Evolutionary conservation across 2,888 invertebrate species (phyloP).

Genomic region (Muscina levida): DNA sequence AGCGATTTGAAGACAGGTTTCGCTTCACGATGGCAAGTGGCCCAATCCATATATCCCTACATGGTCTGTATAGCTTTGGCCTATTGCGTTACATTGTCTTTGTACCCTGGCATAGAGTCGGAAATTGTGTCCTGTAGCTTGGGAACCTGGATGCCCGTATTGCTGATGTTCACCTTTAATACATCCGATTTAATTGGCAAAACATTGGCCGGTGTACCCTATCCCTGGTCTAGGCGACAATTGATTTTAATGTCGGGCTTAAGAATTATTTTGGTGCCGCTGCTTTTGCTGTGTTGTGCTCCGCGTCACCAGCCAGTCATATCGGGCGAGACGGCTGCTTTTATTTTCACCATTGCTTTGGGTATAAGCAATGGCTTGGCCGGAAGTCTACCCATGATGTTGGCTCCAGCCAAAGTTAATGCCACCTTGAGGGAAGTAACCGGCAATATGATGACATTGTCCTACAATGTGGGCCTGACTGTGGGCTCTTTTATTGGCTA

Average conservation of each 20-base stretch:
- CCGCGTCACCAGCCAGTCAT: conserved; percentile 89
- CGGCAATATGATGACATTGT: conserved; percentile 96
- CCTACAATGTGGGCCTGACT: conserved; percentile 92
- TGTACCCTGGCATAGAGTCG: conserved; percentile 95
- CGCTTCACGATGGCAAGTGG: conserved; percentile 87
- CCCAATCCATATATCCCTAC: conserved; percentile 92
- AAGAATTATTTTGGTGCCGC: conserved; percentile 88
- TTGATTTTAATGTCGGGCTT: conserved; percentile 87
- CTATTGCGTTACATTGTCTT: conserved; percentile 92
- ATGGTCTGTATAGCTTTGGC: conserved; percentile 94
- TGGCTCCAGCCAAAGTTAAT: conserved; percentile 92
- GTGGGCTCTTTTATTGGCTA: conserved; percentile 92
- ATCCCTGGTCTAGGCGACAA: conserved; percentile 91
- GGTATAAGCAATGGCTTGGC: conserved; percentile 93
- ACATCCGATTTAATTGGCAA: conserved; percentile 90
- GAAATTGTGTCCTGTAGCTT: conserved; percentile 92
- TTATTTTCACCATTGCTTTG: conserved; percentile 85
- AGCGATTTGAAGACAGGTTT: conserved; percentile 78
- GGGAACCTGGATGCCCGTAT: conserved; percentile 94
- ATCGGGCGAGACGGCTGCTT: conserved; percentile 84
- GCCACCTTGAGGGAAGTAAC: conserved; percentile 93
- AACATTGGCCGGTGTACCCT: conserved; percentile 88
- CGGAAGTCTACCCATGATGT: conserved; percentile 95
- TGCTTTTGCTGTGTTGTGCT: conserved; percentile 90
- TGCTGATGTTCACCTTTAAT: conserved; percentile 94